Percentiles rank a stretch among this genome's conserved stretches.
These are phyloP conservation scores for Platycheirus albimanus DNA, from an alignment of 2,888 invertebrate genomes.

Conservation along the genomic window DNA sequence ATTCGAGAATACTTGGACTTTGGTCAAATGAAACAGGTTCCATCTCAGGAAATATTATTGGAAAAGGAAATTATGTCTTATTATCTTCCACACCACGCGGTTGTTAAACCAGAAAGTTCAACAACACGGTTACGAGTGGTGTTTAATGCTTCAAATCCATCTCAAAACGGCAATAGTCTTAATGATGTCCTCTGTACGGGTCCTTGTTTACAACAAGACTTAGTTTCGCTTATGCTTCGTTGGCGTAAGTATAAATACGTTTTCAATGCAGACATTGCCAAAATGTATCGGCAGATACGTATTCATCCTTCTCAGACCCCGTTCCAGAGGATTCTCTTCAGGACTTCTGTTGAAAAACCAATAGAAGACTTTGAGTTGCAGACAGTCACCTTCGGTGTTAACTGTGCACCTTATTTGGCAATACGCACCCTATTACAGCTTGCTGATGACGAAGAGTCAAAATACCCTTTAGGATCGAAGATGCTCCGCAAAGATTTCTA, in stretches of 20 bases:
- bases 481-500: slow-evolving; percentile 35
- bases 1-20: slow-evolving; percentile 15
- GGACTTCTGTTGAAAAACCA: neutral
- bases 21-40: slow-evolving; percentile 16
- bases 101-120: slow-evolving; percentile 34
- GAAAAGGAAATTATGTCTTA: slow-evolving; percentile 1
- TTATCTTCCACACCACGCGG: slow-evolving; percentile 56
- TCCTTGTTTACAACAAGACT: slow-evolving; percentile 72
- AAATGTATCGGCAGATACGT: slow-evolving; percentile 75
- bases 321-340: slow-evolving; percentile 73
- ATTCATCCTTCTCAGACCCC: slow-evolving; percentile 49
- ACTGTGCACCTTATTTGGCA: slow-evolving; percentile 48
- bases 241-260: slow-evolving; percentile 62
- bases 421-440: slow-evolving; percentile 38
- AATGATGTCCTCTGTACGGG: slow-evolving; percentile 69
- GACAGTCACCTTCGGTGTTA: slow-evolving; percentile 49
- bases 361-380: slow-evolving; percentile 35
- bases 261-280: slow-evolving; percentile 73
- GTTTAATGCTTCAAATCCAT: slow-evolving; percentile 75
- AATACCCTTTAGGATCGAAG: slow-evolving; percentile 4
- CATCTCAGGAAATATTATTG: neutral
- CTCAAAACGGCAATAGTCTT: slow-evolving; percentile 47
- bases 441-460: slow-evolving; percentile 13
- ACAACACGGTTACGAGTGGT: slow-evolving; percentile 75
- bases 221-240: slow-evolving; percentile 58